These are phyloP conservation scores for Hozukius guyotensis DNA, from an alignment of 2,797 vertebrate species.

Conservation along the genomic window DNA sequence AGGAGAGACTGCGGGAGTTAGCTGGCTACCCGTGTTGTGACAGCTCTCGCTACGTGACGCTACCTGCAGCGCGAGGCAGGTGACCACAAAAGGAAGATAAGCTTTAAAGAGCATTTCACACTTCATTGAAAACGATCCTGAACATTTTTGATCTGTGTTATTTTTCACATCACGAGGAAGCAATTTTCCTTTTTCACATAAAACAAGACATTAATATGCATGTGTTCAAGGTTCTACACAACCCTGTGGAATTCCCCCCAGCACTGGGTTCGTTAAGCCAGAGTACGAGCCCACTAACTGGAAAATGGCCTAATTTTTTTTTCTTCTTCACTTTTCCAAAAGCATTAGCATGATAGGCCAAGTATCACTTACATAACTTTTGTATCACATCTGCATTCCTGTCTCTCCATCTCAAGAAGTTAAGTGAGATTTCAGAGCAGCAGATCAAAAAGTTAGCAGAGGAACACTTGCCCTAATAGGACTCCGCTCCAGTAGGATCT, in stretches of 20 bases:
- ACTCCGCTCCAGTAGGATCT: not conserved
- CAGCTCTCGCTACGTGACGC: not conserved
- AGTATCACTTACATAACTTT: conserved; percentile 33
- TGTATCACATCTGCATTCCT: conserved; percentile 19
- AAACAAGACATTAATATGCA: conserved; percentile 8
- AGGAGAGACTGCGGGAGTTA: not conserved
- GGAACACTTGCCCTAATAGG: not conserved
- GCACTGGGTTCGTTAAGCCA: conserved; percentile 44
- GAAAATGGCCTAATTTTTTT: conserved; percentile 44
- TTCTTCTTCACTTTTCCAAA: conserved; percentile 38
- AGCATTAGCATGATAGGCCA: conserved; percentile 24
- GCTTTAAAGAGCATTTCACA: conserved; percentile 9
- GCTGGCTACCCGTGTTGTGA: conserved; percentile 2
- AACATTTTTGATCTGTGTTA: not conserved
- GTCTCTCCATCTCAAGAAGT: conserved; percentile 1
- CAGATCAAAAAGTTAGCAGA: not conserved
- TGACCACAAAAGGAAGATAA: not conserved
- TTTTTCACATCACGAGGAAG: not conserved
- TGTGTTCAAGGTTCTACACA: not conserved
- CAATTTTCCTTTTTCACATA: not conserved
- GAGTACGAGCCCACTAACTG: conserved; percentile 38
- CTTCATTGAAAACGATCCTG: not conserved
- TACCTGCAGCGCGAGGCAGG: not conserved
- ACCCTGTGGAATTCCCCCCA: conserved; percentile 16
- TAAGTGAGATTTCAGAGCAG: conserved; percentile 16